Percentiles rank a stretch among this genome's conserved stretches.
Evolutionary conservation across 2,797 vertebrate genomes (phyloP).

Genomic region (Lepus oiostolus): DNA sequence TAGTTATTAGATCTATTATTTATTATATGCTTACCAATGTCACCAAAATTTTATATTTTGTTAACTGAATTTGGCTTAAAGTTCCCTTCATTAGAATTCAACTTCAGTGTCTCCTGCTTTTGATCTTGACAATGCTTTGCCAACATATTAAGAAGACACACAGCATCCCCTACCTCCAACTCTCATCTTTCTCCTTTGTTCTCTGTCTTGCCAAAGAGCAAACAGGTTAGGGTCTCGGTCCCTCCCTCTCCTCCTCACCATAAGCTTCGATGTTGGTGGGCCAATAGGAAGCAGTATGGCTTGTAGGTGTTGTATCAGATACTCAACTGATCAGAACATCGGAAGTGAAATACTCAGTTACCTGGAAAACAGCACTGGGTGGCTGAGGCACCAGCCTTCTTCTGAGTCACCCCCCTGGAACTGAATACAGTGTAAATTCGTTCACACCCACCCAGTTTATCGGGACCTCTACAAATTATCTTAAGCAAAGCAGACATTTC

Average conservation of each 20-base stretch:
- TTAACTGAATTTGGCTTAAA: background rate
- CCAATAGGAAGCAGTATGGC: background rate
- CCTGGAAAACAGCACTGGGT: conserved; percentile 69
- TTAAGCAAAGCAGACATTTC: conserved; percentile 56
- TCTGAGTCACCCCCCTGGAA: conserved; percentile 76
- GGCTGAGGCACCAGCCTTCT: conserved; percentile 50
- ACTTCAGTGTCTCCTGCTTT: background rate
- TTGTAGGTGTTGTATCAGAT: background rate
- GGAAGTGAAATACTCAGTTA: conserved; percentile 69
- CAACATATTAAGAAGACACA: conserved; percentile 24
- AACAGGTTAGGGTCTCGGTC: background rate
- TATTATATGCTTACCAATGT: background rate
- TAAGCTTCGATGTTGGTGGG: background rate
- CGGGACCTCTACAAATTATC: conserved; percentile 1
- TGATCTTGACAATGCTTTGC: conserved; percentile 44
- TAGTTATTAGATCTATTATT: background rate
- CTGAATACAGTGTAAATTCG: conserved; percentile 37
- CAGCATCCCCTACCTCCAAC: background rate
- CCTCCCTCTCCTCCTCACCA: background rate
- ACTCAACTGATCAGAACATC: conserved; percentile 40
- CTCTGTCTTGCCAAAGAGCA: background rate
- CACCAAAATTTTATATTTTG: background rate
- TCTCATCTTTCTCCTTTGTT: background rate
- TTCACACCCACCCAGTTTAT: conserved; percentile 33
- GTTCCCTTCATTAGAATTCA: background rate